Conservation (phyloP, 2,797 vertebrate species). For the Acanthurus leucopareius region DNA sequence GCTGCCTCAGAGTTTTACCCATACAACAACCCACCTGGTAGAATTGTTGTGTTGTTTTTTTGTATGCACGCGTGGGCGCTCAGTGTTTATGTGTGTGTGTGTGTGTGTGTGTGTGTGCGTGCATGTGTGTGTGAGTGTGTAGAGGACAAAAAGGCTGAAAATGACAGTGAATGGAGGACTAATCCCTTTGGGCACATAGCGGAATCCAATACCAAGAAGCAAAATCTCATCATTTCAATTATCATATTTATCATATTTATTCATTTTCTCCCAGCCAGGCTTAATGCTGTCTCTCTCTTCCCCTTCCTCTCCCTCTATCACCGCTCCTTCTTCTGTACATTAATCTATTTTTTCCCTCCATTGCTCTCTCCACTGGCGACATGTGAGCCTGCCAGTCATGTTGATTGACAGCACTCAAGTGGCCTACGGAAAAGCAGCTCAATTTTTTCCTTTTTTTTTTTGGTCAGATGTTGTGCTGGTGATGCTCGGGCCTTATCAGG, state of each 20-base stretch:
- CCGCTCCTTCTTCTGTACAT: slow-evolving; percentile 73
- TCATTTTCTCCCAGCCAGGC: slow-evolving; percentile 79
- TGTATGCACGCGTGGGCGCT: slow-evolving; percentile 23
- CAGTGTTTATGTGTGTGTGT: slow-evolving; percentile 38
- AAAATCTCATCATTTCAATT: slow-evolving; percentile 87
- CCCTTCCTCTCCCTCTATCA: slow-evolving; percentile 47
- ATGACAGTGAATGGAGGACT: slow-evolving; percentile 82
- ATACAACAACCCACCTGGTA: slow-evolving; percentile 38
- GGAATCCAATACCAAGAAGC: slow-evolving; percentile 79
- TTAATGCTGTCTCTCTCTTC: slow-evolving; percentile 74
- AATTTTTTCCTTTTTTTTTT: slow-evolving; percentile 62
- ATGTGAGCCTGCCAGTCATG: slow-evolving; percentile 81
- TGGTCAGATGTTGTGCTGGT: slow-evolving; percentile 63
- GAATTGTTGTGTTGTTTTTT: slow-evolving; percentile 45
- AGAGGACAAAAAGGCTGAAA: slow-evolving; percentile 61
- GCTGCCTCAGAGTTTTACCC: slow-evolving; percentile 62
- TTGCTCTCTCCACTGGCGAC: slow-evolving; percentile 78
- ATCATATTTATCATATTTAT: slow-evolving; percentile 88
- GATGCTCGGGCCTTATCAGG: slow-evolving; percentile 81
- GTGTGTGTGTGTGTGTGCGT: slow-evolving; percentile 36
- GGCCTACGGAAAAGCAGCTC: slow-evolving; percentile 81
- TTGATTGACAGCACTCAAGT: slow-evolving; percentile 87
- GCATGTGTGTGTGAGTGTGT: slow-evolving; percentile 34
- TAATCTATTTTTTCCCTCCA: slow-evolving; percentile 80
- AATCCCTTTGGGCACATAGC: slow-evolving; percentile 79